A percentile compares a stretch with the other conserved stretches of the same genome.
phyloP scores from a whole-genome alignment of 2,797 vertebrate species.

The Scleropages formosus region DNA sequence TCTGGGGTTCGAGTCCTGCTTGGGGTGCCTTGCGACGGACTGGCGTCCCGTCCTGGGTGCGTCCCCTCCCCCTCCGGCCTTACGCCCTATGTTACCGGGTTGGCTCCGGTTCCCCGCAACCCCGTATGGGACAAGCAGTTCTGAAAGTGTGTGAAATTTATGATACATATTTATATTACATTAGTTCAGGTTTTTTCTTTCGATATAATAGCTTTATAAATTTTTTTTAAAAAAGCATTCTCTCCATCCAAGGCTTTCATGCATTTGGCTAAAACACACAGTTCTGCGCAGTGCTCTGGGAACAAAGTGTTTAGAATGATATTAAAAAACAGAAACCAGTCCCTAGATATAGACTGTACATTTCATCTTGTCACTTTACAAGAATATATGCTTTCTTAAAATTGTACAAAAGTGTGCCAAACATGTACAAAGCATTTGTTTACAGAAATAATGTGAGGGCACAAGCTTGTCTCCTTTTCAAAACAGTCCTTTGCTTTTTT shows the following conservation, averaged over 20 bases:
- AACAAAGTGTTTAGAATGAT: background rate
- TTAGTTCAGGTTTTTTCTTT: conserved; percentile 39
- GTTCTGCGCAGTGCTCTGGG: background rate
- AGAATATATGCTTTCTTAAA: conserved; percentile 27
- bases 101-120: too few relatives aligned
- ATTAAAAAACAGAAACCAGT: background rate
- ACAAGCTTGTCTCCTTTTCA: conserved; percentile 46
- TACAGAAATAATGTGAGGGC: conserved; percentile 15
- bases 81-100: too few relatives aligned
- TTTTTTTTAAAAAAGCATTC: too few relatives aligned
- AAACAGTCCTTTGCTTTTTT: conserved; percentile 76
- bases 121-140: too few relatives aligned
- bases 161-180: conserved; percentile 61
- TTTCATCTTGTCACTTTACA: conserved; percentile 42
- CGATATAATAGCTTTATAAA: conserved; percentile 14
- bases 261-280: background rate
- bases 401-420: conserved; percentile 39
- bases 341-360: conserved; percentile 38
- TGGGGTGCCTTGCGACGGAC: too few relatives aligned
- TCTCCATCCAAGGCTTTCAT: background rate
- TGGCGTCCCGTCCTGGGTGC: too few relatives aligned
- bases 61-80: too few relatives aligned
- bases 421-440: conserved; percentile 20
- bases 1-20: too few relatives aligned
- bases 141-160: conserved; percentile 34